phyloP scores from a whole-genome alignment of 35 echinoderm and acorn worm genomes.

The Patiria miniata region DNA sequence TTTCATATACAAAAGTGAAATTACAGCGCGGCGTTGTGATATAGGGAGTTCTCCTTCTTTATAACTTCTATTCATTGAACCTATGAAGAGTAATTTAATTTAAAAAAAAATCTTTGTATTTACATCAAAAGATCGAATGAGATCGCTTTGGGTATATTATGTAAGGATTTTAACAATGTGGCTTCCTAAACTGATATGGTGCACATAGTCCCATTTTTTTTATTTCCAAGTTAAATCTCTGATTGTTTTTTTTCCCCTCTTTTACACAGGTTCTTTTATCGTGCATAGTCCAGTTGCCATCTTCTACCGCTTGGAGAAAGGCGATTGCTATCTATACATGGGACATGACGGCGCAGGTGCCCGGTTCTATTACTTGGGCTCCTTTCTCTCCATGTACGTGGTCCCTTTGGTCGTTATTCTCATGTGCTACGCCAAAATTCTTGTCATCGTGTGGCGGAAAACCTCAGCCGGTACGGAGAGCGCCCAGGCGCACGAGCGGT shows the following conservation, averaged over 20 bases:
- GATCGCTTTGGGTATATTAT: no score
- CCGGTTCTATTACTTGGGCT: constrained; percentile 63
- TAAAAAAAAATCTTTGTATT: no score
- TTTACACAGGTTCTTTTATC: constrained; percentile 73
- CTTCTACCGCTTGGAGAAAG: constrained; percentile 22
- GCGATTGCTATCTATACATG: constrained; percentile 21
- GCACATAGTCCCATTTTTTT: no score
- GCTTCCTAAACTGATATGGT: no score
- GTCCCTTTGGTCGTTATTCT: constrained; percentile 76
- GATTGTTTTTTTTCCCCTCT: constrained; percentile 9
- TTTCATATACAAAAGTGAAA: no score
- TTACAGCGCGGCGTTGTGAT: no score
- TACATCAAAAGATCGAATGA: no score
- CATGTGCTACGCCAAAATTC: constrained; percentile 88
- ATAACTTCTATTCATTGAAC: no score
- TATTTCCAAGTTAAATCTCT: no score
- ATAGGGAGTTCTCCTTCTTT: no score
- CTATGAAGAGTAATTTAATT: no score
- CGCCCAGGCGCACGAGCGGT: constrained; percentile 84
- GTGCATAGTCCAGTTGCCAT: constrained; percentile 76
- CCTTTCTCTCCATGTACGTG: constrained; percentile 81
- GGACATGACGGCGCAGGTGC: constrained; percentile 6
- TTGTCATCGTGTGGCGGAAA: constrained; percentile 88
- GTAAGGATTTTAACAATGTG: no score
- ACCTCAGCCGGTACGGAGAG: constrained; percentile 89